These are phyloP conservation scores for Oxytorus armatus DNA, from an alignment of 2,888 invertebrate species.

Conservation along the genomic window DNA sequence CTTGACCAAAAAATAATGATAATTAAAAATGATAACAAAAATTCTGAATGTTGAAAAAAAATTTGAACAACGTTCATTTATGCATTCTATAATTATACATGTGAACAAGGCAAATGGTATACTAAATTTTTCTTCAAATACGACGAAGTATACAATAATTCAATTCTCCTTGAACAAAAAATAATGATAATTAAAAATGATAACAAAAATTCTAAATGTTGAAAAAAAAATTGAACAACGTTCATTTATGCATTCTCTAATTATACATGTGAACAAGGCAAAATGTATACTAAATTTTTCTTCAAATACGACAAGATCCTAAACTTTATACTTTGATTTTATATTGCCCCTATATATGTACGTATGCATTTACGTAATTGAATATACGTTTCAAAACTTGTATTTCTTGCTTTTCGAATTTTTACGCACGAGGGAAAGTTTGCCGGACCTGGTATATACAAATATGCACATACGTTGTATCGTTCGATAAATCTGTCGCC, in stretches of 20 bases:
- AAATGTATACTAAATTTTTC: conserved; percentile 1
- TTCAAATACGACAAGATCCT: conserved; percentile 34
- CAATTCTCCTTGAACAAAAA: neutral
- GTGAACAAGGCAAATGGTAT: neutral
- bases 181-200: conserved; percentile 16
- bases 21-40: conserved; percentile 12
- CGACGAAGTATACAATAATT: conserved; percentile 25
- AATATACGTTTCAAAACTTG: conserved; percentile 51
- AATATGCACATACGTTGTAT: conserved; percentile 16
- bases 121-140: conserved; percentile 28
- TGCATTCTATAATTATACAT: conserved; percentile 13
- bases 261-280: conserved; percentile 7
- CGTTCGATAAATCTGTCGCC: conserved; percentile 81
- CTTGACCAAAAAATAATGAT: neutral
- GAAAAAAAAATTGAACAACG: too few species aligned
- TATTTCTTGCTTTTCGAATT: conserved; percentile 38
- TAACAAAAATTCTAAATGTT: too few species aligned
- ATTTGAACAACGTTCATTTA: too few species aligned
- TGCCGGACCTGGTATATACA: neutral
- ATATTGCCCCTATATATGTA: conserved; percentile 4
- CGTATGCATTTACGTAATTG: conserved; percentile 41
- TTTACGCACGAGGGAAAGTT: neutral
- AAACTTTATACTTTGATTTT: conserved; percentile 43
- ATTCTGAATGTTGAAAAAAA: too few species aligned
- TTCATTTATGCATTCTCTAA: conserved; percentile 16